phyloP scores from a whole-genome alignment of 2,888 invertebrate species.

The Petrophora chlorosata region DNA sequence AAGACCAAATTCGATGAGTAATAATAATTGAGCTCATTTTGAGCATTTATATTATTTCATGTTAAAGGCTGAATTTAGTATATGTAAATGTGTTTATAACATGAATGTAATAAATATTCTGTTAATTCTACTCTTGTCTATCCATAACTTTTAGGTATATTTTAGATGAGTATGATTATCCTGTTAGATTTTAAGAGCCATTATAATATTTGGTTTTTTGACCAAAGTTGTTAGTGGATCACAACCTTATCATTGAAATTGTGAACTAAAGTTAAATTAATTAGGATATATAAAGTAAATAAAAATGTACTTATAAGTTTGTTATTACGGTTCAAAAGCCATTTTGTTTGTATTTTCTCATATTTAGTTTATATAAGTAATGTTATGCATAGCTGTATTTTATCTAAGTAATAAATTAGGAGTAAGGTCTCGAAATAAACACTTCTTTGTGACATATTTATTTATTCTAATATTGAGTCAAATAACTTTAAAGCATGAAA shows the following conservation, averaged over 20 bases:
- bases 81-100: background rate
- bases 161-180: too few relatives aligned
- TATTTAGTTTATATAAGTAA: background rate
- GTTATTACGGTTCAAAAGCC: too few relatives aligned
- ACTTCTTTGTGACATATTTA: background rate
- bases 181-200: too few relatives aligned
- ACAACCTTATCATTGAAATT: background rate
- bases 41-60: background rate
- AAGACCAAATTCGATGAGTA: slow-evolving; percentile 60
- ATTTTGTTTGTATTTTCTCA: slow-evolving; percentile 18
- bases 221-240: too few relatives aligned
- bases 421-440: slow-evolving; percentile 16
- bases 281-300: too few relatives aligned
- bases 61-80: slow-evolving; percentile 20
- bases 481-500: slow-evolving; percentile 26
- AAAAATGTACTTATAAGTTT: too few relatives aligned
- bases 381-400: background rate
- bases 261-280: too few relatives aligned
- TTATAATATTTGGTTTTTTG: background rate
- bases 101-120: too few relatives aligned
- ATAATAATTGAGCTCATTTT: background rate
- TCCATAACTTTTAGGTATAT: too few relatives aligned
- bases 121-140: slow-evolving; percentile 14
- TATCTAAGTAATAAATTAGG: background rate
- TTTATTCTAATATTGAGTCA: slow-evolving; percentile 28